A percentile compares a stretch with the other conserved stretches of the same genome.
These are phyloP conservation scores for Coleophora deauratella DNA, from an alignment of 2,888 invertebrate species.

Conservation along the genomic window DNA sequence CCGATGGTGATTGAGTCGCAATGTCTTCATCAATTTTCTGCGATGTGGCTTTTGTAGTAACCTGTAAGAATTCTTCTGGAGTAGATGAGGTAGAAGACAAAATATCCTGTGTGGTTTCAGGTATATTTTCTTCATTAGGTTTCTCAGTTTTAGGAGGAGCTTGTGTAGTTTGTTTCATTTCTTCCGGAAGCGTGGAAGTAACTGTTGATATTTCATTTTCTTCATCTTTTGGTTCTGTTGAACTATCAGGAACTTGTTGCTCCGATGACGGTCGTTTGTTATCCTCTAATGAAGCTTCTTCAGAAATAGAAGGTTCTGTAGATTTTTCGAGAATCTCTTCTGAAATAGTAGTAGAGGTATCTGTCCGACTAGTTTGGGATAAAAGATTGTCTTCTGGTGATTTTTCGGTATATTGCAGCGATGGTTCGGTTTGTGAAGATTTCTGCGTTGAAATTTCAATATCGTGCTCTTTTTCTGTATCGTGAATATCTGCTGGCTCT, in stretches of 20 bases:
- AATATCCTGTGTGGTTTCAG: neutral
- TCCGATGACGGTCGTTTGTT: neutral
- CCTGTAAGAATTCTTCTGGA: conserved; percentile 15
- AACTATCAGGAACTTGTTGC: neutral
- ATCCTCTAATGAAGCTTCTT: neutral
- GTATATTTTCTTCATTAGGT: conserved; percentile 6
- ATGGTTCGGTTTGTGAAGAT: conserved; percentile 17
- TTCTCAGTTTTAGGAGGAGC: conserved; percentile 4
- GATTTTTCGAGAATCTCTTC: conserved; percentile 20
- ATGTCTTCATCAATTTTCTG: conserved; percentile 20
- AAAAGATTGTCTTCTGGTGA: neutral
- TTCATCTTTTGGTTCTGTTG: neutral
- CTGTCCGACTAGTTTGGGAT: neutral
- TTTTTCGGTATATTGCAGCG: conserved; percentile 10
- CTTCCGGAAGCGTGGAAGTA: conserved; percentile 1
- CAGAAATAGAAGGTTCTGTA: conserved; percentile 4
- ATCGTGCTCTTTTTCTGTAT: conserved; percentile 20
- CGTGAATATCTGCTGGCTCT: conserved; percentile 4
- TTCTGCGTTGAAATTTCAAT: conserved; percentile 16
- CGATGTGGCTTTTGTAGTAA: conserved; percentile 15
- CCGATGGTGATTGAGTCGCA: conserved; percentile 17
- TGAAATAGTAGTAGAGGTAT: conserved; percentile 3
- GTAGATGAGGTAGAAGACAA: conserved; percentile 1
- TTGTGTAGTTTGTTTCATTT: conserved; percentile 7
- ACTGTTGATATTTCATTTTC: conserved; percentile 2